Base-by-base conservation (phyloP, 2,113 vertebrate genomes). In the Nannobrachium achirus region DNA sequence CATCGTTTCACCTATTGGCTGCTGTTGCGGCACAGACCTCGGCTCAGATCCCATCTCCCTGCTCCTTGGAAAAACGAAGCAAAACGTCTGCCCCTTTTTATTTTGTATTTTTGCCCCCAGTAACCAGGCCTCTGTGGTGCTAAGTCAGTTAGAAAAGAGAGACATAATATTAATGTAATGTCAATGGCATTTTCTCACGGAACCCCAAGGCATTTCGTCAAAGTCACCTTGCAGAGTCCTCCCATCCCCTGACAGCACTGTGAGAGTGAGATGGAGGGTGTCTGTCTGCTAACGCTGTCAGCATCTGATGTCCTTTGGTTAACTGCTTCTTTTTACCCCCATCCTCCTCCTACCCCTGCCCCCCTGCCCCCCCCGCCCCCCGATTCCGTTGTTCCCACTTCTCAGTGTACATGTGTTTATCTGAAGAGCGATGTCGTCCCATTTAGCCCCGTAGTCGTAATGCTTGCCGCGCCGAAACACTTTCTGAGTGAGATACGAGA, bases 191-290 rank as follows among this genome's bases (percentile, higher is more conserved):
- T 88, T 90, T 84, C 85, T 79, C 80, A 63, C 71, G 75, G 83
- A 90, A 88, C 84, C 90, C 86, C 82, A 80, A 89, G 90, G 91
- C 90, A 86, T 81, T 89, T 80, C 84, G 79, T 92, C 87, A 92
- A 93, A 91, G 91, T 91, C 90, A 93, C 90, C 91, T 92, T 91
- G 90, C 68, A 59, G 82, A 80, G 86, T 89, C 82, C 87, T 88
- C 87, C 69, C 76, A 77, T 88, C 89, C 82, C 83, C 69, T 82
- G 91, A 92, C 89, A 80, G 83, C 83, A 68, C 73, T 65, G 77
- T 46, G 76, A 85, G 84, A 90, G 86, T 81, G 81, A 90, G 82
- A 90, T 82, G 84, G 85, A 90, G 84, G 79, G 86, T 85, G 88
- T 82, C 86, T 90, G 84, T 80, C 82, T 86, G 82, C 55, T 72